These are phyloP conservation scores for Protodeltote pygarga DNA, from an alignment of 2,888 invertebrate species.

Conservation along the genomic window DNA sequence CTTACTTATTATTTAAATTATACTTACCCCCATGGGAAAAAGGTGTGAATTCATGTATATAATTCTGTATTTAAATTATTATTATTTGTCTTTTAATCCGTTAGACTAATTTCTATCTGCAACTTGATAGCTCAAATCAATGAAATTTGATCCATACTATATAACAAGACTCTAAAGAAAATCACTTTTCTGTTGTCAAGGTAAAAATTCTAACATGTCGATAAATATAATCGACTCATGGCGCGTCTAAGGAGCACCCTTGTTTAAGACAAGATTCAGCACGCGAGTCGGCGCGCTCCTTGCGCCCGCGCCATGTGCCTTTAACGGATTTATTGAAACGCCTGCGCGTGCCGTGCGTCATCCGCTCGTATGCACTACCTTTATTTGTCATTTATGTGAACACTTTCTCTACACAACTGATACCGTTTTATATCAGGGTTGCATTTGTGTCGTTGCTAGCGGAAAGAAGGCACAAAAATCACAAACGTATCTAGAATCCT, in stretches of 20 bases:
- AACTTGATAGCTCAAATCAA: too few relatives aligned
- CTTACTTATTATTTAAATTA: too few relatives aligned
- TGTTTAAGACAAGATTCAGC: constrained; percentile 77
- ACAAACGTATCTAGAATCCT: too few relatives aligned
- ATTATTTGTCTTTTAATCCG: too few relatives aligned
- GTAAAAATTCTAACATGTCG: constrained; percentile 40
- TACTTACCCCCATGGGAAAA: too few relatives aligned
- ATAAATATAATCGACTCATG: constrained; percentile 40
- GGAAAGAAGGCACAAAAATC: too few relatives aligned
- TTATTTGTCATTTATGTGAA: constrained; percentile 33
- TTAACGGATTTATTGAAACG: constrained; percentile 84
- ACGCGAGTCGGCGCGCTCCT: constrained; percentile 58
- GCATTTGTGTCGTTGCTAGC: too few relatives aligned
- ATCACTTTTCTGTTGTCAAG: constrained; percentile 4
- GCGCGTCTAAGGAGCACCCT: constrained; percentile 64
- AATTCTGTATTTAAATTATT: too few relatives aligned
- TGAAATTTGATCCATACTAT: too few relatives aligned
- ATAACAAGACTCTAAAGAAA: too few relatives aligned
- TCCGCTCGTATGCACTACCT: constrained; percentile 47
- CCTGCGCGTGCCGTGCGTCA: constrained; percentile 69
- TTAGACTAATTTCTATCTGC: too few relatives aligned
- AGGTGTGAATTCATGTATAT: too few relatives aligned
- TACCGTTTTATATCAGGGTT: neutral
- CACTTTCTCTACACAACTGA: constrained; percentile 36
- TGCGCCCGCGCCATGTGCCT: constrained; percentile 76